Conservation (phyloP, 2,113 vertebrate species). For the Paradoxurus hermaphroditus region DNA sequence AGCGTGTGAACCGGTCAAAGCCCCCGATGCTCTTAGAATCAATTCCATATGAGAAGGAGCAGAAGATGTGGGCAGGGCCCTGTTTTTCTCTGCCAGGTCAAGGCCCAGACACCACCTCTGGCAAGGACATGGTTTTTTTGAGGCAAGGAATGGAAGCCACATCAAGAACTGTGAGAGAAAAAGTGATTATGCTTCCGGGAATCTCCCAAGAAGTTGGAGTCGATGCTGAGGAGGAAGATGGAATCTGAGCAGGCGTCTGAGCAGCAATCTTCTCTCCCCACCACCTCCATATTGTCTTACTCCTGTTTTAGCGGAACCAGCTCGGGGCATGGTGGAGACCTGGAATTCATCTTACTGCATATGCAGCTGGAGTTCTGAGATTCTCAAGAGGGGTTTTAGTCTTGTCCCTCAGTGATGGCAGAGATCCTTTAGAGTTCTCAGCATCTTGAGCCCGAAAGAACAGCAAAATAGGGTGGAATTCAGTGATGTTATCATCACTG, state of each 20-base stretch:
- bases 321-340: neutral
- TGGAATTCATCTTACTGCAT: neutral
- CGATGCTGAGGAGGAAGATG: neutral
- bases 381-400: neutral
- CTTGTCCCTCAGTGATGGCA: neutral
- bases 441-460: neutral
- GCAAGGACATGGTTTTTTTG: neutral
- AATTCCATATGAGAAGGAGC: accelerated
- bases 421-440: neutral
- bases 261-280: neutral
- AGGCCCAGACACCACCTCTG: neutral
- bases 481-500: neutral
- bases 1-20: neutral
- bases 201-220: neutral
- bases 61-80: too few species aligned
- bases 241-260: neutral
- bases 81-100: neutral
- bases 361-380: neutral
- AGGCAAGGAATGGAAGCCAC: neutral
- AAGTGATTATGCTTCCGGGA: neutral
- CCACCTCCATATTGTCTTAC: neutral
- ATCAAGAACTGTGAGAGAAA: neutral
- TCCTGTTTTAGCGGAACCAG: neutral
- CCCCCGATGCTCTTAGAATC: accelerated
- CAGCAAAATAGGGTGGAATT: neutral